Conservation (phyloP, 1,140 invertebrate genomes). For the Acromyrmex charruanus region DNA sequence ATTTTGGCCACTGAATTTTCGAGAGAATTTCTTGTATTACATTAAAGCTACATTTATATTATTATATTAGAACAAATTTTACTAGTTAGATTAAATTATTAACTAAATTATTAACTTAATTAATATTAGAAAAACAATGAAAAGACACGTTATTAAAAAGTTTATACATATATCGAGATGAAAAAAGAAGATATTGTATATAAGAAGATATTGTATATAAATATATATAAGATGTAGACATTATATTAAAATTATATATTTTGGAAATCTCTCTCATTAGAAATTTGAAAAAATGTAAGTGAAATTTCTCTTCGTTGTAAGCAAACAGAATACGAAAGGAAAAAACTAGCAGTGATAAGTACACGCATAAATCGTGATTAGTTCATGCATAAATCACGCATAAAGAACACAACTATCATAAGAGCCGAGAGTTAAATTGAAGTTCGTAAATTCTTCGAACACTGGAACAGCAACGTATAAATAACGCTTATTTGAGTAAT, state of each 20-base stretch:
- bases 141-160: not conserved
- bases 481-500: conserved; percentile 53
- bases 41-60: not conserved
- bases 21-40: conserved; percentile 8
- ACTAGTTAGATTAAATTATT: not conserved
- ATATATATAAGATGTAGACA: too few relatives aligned
- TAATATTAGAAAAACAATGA: not conserved
- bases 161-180: not conserved
- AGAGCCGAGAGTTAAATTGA: conserved; percentile 34
- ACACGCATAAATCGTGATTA: not conserved
- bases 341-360: not conserved
- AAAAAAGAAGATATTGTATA: not conserved
- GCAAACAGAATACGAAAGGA: not conserved
- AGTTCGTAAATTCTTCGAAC: conserved; percentile 41
- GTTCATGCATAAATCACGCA: conserved; percentile 33
- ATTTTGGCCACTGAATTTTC: not conserved
- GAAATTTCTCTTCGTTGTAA: not conserved
- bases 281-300: not conserved
- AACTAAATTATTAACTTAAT: not conserved
- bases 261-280: not conserved
- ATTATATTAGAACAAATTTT: not conserved
- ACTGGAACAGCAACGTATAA: conserved; percentile 21
- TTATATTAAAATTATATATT: not conserved
- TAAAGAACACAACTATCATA: conserved; percentile 34
- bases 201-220: not conserved